phyloP scores from a whole-genome alignment of 2,113 vertebrate genomes.

The Sylvia atricapilla region DNA sequence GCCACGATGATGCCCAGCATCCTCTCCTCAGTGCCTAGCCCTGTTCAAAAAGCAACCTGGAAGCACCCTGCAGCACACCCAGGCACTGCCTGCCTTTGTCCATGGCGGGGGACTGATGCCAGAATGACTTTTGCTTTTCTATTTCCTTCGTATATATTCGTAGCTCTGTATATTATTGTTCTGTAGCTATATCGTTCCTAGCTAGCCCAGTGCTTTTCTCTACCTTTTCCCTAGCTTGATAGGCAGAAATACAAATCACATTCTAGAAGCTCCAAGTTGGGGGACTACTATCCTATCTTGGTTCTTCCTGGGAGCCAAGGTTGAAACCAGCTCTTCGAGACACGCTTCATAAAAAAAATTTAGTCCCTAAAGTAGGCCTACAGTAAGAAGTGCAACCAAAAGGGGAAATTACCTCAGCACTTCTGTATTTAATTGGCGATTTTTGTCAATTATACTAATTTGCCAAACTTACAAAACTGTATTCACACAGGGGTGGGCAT shows the following conservation, averaged over 20 bases:
- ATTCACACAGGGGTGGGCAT: neutral
- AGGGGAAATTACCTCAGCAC: neutral
- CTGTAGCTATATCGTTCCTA: neutral
- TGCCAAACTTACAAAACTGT: neutral
- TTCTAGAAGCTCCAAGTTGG: neutral
- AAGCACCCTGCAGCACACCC: neutral
- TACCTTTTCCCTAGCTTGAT: neutral
- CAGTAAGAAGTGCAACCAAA: neutral
- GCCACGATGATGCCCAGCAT: neutral
- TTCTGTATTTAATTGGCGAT: neutral
- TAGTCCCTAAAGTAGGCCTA: neutral
- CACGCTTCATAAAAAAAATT: neutral
- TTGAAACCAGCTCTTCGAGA: neutral
- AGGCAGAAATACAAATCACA: neutral
- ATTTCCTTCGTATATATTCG: neutral
- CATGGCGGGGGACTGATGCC: rapidly evolving
- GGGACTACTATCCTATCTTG: no score
- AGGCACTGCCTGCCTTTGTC: neutral
- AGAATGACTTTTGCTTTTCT: neutral
- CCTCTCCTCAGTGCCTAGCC: rapidly evolving
- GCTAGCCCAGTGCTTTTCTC: neutral
- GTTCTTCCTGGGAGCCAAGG: neutral
- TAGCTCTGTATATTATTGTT: neutral
- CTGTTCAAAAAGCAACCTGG: rapidly evolving
- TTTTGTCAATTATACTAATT: neutral